Evolutionary conservation across 2,797 vertebrate species (phyloP), one percentile per base, ranked within the genome.

Genomic region (Oryzias sinensis): DNA sequence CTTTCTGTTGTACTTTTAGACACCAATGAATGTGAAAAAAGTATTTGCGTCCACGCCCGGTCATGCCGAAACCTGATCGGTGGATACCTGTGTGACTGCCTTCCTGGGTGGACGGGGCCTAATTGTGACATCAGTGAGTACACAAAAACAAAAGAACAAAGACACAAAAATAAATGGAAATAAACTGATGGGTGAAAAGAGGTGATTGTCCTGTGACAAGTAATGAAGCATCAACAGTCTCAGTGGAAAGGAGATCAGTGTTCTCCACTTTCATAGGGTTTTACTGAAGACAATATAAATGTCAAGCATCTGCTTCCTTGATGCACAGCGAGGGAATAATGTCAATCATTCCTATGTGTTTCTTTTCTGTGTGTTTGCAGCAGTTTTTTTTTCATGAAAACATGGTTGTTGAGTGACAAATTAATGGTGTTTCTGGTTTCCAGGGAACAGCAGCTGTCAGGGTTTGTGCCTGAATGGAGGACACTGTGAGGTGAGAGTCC

Each of bases 21-120:
- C 72, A 87, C 88, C 59, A 89, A 94, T 1, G 93, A 94, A 72
- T 94, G 93, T 70, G 92, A 92, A 68, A 76, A 27, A 5, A 84
- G 56, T 41, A 77, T 92, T 27, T 94, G 93, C 9, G 71, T 90
- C 49, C 89, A 94, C 27, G 87, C 90, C 25, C 91, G 68, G 51
- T 87, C 85, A 2, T 93, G 92, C 60, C 91, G 88, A 40, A 94
- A 94, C 80, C 87, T 93, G 74, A 93, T 93, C 46, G 93, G 93
- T 42, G 88, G 92, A 83, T 94, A 93, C 81, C 80, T 93, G 68
- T 94, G 93, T 7, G 89, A 93, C 77, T 94, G 93, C 67, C 85
- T 90, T 43, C 88, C 88, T 27, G 91, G 90, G 53, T 94, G 93
- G 93, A 84, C 65, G 0, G 93, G 93, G 41, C 66, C 80, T 4